phyloP scores from a whole-genome alignment of 2,113 vertebrate genomes.

The Petaurus breviceps region DNA sequence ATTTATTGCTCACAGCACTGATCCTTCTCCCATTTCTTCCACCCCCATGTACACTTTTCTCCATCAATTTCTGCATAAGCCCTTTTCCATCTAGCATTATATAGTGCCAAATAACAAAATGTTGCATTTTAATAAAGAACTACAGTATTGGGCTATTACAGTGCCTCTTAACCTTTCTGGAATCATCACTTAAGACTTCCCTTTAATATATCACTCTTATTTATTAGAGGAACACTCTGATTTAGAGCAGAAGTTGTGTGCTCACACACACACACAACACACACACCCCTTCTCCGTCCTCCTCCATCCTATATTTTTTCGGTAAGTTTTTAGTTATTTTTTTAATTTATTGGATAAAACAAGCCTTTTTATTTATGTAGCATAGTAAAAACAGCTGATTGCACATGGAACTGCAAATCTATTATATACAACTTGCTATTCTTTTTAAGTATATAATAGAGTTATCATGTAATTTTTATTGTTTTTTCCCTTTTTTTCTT shows the following conservation, averaged over 20 bases:
- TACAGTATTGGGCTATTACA: conserved; percentile 12
- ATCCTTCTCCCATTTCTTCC: background rate
- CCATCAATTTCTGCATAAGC: background rate
- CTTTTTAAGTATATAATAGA: background rate
- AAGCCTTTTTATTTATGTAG: background rate
- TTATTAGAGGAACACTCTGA: conserved; percentile 1
- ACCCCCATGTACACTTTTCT: background rate
- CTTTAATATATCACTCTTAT: conserved; percentile 43
- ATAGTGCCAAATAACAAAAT: background rate
- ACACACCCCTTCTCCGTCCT: background rate
- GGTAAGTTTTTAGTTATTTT: background rate
- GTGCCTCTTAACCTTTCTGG: conserved; percentile 17
- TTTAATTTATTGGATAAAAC: background rate
- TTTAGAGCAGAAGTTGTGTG: background rate
- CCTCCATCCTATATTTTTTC: background rate
- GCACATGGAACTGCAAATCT: background rate
- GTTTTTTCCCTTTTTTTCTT: background rate
- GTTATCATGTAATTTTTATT: background rate
- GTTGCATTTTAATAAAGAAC: background rate
- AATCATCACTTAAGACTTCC: conserved; percentile 28
- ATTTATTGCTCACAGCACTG: too few relatives aligned
- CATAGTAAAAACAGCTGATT: background rate
- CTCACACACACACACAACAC: too few relatives aligned
- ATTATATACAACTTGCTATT: background rate
- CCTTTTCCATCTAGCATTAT: background rate